phyloP scores from a whole-genome alignment of 2,888 invertebrate genomes.

The Noctua pronuba region DNA sequence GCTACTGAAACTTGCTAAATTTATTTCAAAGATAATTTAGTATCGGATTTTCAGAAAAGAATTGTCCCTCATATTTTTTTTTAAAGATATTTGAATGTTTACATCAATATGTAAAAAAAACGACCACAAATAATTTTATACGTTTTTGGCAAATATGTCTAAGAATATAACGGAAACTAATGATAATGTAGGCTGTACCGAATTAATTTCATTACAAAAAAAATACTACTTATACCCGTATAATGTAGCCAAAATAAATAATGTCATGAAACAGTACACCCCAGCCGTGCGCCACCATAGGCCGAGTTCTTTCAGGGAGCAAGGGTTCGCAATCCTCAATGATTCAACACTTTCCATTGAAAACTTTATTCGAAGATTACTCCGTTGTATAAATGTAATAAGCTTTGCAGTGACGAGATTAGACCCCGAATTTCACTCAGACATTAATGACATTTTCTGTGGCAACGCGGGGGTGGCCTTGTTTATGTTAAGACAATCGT shows the following conservation, averaged over 20 bases:
- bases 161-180: not conserved
- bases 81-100: not conserved
- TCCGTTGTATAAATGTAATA: slow-evolving; percentile 90
- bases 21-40: not conserved
- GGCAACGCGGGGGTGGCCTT: slow-evolving; percentile 81
- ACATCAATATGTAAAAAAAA: not conserved
- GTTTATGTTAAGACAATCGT: slow-evolving; percentile 87
- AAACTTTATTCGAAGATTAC: slow-evolving; percentile 90
- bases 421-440: slow-evolving; percentile 89
- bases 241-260: not conserved
- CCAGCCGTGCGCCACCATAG: slow-evolving; percentile 68
- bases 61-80: not conserved
- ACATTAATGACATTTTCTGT: slow-evolving; percentile 90
- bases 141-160: not conserved
- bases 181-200: not conserved
- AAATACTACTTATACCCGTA: not conserved
- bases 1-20: slow-evolving; percentile 1
- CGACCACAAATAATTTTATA: not conserved
- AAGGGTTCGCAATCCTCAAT: slow-evolving; percentile 89
- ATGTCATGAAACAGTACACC: slow-evolving; percentile 58
- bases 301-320: slow-evolving; percentile 83
- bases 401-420: slow-evolving; percentile 90
- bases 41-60: not conserved
- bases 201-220: not conserved
- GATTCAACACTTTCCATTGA: slow-evolving; percentile 89